A percentile compares a stretch with the other conserved stretches of the same genome.
These are phyloP conservation scores for Pristiophorus japonicus DNA, from an alignment of 2,113 vertebrate species.

Conservation along the genomic window DNA sequence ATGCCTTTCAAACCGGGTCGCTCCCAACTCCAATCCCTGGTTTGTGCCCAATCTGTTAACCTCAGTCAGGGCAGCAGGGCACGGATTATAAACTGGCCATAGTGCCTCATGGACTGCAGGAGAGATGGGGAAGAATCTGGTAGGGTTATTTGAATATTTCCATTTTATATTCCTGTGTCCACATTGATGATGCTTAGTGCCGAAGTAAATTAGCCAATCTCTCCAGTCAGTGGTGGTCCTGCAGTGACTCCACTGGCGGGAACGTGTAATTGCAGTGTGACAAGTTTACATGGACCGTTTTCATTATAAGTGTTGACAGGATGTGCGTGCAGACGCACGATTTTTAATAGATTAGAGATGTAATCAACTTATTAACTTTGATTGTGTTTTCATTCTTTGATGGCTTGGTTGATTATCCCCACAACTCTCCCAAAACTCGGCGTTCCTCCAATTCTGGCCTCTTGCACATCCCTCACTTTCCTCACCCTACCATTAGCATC, in stretches of 20 bases:
- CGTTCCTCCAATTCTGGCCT: neutral
- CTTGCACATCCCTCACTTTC: neutral
- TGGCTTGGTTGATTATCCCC: neutral
- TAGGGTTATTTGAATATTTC: neutral
- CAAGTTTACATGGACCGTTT: neutral
- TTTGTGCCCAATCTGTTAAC: neutral
- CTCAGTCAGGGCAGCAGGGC: neutral
- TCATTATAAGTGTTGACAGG: neutral
- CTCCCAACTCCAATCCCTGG: neutral
- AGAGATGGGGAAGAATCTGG: neutral
- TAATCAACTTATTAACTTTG: neutral
- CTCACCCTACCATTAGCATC: neutral
- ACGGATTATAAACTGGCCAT: neutral
- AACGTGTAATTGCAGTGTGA: neutral
- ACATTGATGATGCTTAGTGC: neutral
- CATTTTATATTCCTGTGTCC: neutral
- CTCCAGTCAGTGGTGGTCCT: neutral
- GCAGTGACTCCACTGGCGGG: neutral
- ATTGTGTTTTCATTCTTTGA: neutral
- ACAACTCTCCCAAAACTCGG: neutral
- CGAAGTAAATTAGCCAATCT: neutral
- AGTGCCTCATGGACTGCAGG: neutral
- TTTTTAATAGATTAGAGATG: neutral
- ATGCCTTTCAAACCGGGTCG: neutral
- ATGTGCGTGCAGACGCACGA: neutral